Percentiles rank a stretch among this genome's conserved stretches.
These are phyloP conservation scores for Scarus forsteni DNA, from an alignment of 2,797 vertebrate species.

Conservation along the genomic window DNA sequence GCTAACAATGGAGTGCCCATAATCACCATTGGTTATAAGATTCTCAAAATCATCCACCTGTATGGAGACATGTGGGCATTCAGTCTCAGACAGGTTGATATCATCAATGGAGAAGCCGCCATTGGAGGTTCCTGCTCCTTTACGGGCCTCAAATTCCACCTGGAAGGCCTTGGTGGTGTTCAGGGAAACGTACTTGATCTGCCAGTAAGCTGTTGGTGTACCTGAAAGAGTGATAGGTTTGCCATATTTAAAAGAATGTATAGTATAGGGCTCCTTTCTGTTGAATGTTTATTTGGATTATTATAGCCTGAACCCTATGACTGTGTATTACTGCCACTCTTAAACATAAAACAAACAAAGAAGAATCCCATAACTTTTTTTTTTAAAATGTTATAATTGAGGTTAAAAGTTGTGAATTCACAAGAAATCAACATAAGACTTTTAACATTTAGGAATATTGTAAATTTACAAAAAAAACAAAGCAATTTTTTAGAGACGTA, in stretches of 20 bases:
- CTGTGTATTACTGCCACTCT: no score
- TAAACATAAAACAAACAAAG: no score
- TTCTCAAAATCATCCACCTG: slow-evolving; percentile 83
- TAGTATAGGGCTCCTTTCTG: not conserved
- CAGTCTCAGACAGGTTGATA: slow-evolving; percentile 89
- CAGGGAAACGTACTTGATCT: slow-evolving; percentile 83
- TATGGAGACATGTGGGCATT: slow-evolving; percentile 85
- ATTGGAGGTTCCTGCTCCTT: slow-evolving; percentile 75
- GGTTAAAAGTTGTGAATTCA: no score
- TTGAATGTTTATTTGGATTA: not conserved
- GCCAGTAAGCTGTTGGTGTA: slow-evolving; percentile 79
- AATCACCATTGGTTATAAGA: slow-evolving; percentile 39
- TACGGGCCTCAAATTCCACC: slow-evolving; percentile 84
- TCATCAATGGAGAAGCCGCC: slow-evolving; percentile 92
- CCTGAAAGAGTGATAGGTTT: slow-evolving; percentile 21
- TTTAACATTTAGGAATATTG: no score
- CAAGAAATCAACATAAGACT: no score
- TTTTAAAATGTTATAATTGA: no score
- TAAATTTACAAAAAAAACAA: no score
- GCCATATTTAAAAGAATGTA: not conserved
- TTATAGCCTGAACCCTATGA: no score
- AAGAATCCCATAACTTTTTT: no score
- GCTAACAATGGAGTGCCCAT: slow-evolving; percentile 66
- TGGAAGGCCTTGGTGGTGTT: slow-evolving; percentile 79
- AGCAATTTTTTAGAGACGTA: no score